Conservation (phyloP, 2,797 vertebrate species). For the Rousettus madagascariensis region DNA sequence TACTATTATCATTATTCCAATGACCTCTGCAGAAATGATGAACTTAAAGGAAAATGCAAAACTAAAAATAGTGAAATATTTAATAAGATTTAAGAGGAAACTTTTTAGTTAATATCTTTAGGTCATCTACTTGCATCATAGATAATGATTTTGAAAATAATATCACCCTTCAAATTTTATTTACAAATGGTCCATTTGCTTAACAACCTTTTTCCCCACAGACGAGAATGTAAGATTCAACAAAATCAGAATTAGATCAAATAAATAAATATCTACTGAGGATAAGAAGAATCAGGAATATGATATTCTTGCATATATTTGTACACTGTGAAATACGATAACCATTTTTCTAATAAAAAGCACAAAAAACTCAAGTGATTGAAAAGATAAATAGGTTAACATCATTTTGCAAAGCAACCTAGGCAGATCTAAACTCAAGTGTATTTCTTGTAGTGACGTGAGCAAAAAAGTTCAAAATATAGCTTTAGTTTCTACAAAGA, state of each 20-base stretch:
- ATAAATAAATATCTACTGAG: neutral
- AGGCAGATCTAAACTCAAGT: conserved; percentile 25
- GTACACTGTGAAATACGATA: neutral
- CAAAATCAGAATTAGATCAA: conserved; percentile 13
- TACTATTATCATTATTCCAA: neutral
- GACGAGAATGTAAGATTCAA: neutral
- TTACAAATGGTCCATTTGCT: conserved; percentile 35
- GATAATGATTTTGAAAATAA: conserved; percentile 26
- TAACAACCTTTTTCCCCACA: neutral
- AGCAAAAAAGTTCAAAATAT: conserved; percentile 30
- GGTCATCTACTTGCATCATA: neutral
- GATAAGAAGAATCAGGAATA: conserved; percentile 22
- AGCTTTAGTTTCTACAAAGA: conserved; percentile 18
- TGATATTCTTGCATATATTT: neutral
- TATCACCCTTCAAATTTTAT: conserved; percentile 48
- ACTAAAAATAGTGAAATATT: neutral
- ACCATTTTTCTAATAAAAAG: conserved; percentile 41
- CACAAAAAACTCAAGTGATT: neutral
- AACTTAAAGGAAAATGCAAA: conserved; percentile 37
- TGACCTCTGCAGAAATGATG: conserved; percentile 22
- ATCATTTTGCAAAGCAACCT: neutral
- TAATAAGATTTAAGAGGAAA: neutral
- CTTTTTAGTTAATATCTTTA: neutral
- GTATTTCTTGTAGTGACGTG: neutral
- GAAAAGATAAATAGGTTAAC: neutral